Percentiles rank a stretch among this genome's conserved stretches.
phyloP scores from a whole-genome alignment of 2,113 vertebrate genomes.

The Xyrauchen texanus region DNA sequence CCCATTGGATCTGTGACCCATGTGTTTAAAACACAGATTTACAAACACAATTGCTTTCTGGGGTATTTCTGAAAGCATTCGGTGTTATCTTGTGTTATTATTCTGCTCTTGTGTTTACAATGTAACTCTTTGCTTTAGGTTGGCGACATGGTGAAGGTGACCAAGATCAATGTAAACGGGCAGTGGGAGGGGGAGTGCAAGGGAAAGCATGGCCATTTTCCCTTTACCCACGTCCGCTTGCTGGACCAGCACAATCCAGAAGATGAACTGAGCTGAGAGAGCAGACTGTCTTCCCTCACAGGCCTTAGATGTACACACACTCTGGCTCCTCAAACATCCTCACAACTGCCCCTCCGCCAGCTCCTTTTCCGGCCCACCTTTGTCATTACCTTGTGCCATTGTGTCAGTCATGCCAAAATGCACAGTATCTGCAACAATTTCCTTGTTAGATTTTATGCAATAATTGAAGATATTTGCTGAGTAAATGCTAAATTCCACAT shows the following conservation, averaged over 20 bases:
- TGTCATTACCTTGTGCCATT: conserved; percentile 56
- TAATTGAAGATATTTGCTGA: conserved; percentile 24
- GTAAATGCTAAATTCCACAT: conserved; percentile 43
- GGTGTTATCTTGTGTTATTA: neutral
- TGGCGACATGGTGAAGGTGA: conserved; percentile 96
- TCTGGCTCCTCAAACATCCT: conserved; percentile 38
- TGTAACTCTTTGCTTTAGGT: conserved; percentile 72
- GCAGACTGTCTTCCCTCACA: conserved; percentile 51
- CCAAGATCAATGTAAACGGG: conserved; percentile 97
- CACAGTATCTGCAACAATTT: conserved; percentile 34
- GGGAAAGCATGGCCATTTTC: conserved; percentile 92
- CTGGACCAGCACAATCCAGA: conserved; percentile 93
- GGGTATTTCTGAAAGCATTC: no score
- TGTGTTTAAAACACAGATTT: neutral
- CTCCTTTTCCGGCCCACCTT: no score
- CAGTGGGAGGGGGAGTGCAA: conserved; percentile 99
- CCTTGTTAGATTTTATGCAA: conserved; percentile 44
- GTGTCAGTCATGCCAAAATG: conserved; percentile 49
- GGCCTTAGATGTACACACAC: conserved; percentile 48
- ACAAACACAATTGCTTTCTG: no score
- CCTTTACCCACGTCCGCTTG: conserved; percentile 95
- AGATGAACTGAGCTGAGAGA: conserved; percentile 83
- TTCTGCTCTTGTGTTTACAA: neutral
- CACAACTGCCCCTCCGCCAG: conserved; percentile 54
- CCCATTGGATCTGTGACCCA: neutral